phyloP scores from a whole-genome alignment of 2,113 vertebrate genomes.

The Gavia stellata region DNA sequence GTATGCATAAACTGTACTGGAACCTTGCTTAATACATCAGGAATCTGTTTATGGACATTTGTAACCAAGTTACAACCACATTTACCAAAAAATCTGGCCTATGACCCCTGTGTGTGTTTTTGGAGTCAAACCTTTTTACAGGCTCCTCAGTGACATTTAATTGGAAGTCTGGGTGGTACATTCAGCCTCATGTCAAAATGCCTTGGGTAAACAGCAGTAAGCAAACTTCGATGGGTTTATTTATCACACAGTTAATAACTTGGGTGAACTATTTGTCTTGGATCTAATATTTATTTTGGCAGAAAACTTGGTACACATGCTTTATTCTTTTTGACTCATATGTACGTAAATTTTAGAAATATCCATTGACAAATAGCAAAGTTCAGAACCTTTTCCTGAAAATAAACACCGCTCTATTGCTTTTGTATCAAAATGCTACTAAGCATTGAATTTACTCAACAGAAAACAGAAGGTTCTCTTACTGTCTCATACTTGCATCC shows the following conservation, averaged over 20 bases:
- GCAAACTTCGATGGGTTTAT: conserved; percentile 33
- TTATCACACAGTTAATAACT: conserved; percentile 43
- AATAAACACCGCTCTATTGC: conserved; percentile 62
- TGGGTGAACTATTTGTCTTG: not conserved
- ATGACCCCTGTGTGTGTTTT: not conserved
- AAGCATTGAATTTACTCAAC: conserved; percentile 41
- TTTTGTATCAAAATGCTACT: conserved; percentile 25
- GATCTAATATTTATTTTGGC: conserved; percentile 5
- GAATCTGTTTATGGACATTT: not conserved
- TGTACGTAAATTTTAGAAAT: conserved; percentile 44
- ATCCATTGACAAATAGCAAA: conserved; percentile 55
- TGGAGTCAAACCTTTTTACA: not conserved
- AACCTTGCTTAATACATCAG: not conserved
- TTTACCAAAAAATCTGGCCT: not conserved
- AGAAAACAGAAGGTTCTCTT: not conserved
- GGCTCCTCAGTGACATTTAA: not conserved
- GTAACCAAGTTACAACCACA: not conserved
- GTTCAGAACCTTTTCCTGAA: conserved; percentile 50
- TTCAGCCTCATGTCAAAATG: not conserved
- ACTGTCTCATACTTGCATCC: not conserved
- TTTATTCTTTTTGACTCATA: not conserved
- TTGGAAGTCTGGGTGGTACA: not conserved
- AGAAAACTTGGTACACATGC: not conserved
- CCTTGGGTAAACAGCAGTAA: conserved; percentile 27
- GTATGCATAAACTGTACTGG: not conserved